Evolutionary conservation across 2,797 vertebrate species (phyloP), one percentile per base, ranked within the genome.

Genomic region (Coccyzus lansbergi): DNA sequence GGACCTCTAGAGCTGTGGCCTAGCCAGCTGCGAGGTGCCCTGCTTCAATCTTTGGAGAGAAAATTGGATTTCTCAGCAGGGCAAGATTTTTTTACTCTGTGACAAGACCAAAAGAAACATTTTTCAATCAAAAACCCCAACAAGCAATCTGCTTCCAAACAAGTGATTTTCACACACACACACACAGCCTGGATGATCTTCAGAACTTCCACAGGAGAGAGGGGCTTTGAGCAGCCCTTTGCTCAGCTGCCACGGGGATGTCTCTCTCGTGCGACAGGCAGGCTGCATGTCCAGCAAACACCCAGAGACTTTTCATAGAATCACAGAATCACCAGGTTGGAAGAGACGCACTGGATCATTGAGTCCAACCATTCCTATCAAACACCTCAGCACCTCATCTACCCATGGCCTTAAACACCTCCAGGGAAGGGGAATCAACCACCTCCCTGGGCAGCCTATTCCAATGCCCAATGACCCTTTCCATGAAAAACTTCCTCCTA

Each of bases 41-140:
- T 56, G n/a, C 71, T 86, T 80, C 86, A 90, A 6, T 71, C 88
- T 83, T 65, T 29, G 20, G 44, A 75, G 12, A 51, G 88, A 88
- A 93, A 94, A 94, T 88, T 60, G 62, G 64, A 86, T 94, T 96
- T 96, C 78, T 88, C 96, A 93, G 90, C 86, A 92, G 88, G 79
- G 29, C 51, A 46, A 38, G 7, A 7, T 3, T 65, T 53, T 18
- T 33, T 36, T 24, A 21, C 42, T 58, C 74, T 21, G 59, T 44
- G 44, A 80, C 33, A 49, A 77, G 60, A 63, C 49, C 4, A 26
- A 88, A 79, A 92, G 17, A 88, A 94, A 87, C 8, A 64, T n/a
- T 92, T 93, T 83, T 83, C 92, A 89, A 85, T 91, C 36, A 88
- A 80, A 80, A 79, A 9, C 15, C 31, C 36, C 33, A 58, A 53